Conservation (phyloP, 2,113 vertebrate genomes). For the Pycnonotus jocosus region DNA sequence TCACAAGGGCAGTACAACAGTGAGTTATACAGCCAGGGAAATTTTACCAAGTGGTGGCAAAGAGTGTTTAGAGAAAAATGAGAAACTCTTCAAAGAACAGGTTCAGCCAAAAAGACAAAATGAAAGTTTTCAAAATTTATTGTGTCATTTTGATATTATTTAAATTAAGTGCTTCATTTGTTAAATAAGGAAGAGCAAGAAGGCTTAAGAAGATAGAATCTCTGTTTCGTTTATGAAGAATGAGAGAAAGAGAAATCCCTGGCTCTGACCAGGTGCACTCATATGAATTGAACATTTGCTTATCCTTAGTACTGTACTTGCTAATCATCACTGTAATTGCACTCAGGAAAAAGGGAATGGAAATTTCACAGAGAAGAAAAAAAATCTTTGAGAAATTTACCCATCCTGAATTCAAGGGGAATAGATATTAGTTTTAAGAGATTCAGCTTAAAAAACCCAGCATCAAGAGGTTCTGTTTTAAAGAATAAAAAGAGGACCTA, state of each 20-base stretch:
- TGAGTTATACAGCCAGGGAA: not conserved
- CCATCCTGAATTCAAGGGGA: not conserved
- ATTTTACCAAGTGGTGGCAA: not conserved
- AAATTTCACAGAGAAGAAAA: not conserved
- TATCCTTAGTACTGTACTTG: not conserved
- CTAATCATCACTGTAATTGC: not conserved
- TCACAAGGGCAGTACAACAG: not conserved
- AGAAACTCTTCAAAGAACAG: not conserved
- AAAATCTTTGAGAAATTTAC: not conserved
- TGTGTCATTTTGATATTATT: not conserved
- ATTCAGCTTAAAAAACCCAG: not conserved
- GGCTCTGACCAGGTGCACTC: not conserved
- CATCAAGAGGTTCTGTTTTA: not conserved
- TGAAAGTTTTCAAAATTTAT: not conserved
- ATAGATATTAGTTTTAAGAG: not conserved
- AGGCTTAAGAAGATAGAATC: slow-evolving; percentile 39
- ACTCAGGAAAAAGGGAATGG: not conserved
- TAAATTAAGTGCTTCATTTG: not conserved
- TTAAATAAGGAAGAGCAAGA: not conserved
- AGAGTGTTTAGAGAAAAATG: not conserved
- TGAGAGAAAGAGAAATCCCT: not conserved
- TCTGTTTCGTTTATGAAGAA: not conserved
- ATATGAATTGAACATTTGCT: slow-evolving; percentile 3
- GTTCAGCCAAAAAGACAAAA: not conserved
- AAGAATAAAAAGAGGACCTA: not conserved